These are phyloP conservation scores for Hesperophylax magnus DNA, from an alignment of 1,140 invertebrate species.

Conservation along the genomic window DNA sequence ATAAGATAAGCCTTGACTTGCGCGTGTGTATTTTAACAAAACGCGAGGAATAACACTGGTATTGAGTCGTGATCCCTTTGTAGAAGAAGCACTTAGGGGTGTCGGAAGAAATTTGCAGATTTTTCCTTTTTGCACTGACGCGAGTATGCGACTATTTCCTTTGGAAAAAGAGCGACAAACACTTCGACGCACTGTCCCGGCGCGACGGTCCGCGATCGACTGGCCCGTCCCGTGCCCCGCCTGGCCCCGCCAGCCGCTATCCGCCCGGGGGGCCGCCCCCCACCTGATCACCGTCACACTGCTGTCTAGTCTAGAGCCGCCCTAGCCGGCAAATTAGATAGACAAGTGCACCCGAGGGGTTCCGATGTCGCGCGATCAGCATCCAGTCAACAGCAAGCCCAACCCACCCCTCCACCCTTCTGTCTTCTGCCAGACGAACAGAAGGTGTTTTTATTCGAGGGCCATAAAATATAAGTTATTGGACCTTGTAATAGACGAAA, in stretches of 20 bases:
- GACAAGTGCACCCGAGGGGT: conserved; percentile 11
- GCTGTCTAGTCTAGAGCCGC: background rate
- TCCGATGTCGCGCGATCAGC: conserved; percentile 1
- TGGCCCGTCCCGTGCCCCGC: background rate
- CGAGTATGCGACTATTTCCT: conserved; percentile 38
- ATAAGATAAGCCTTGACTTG: background rate
- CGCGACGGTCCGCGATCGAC: conserved; percentile 46
- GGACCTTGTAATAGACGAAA: no score
- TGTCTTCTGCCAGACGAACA: no score
- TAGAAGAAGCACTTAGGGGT: conserved; percentile 16
- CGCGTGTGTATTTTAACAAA: background rate
- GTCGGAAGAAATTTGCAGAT: conserved; percentile 12
- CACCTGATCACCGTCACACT: conserved; percentile 19
- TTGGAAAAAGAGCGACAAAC: conserved; percentile 37
- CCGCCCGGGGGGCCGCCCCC: background rate
- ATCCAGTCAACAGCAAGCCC: background rate
- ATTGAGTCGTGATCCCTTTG: background rate
- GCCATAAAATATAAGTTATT: no score
- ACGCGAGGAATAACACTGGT: background rate
- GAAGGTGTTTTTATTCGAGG: no score
- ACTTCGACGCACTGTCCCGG: conserved; percentile 32
- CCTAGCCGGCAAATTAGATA: background rate
- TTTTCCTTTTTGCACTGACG: conserved; percentile 30
- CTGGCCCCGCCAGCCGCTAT: background rate
- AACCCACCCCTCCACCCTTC: no score